Evolutionary conservation across 23 tunicate genomes (phyloP).

Genomic region (Styela plicata): DNA sequence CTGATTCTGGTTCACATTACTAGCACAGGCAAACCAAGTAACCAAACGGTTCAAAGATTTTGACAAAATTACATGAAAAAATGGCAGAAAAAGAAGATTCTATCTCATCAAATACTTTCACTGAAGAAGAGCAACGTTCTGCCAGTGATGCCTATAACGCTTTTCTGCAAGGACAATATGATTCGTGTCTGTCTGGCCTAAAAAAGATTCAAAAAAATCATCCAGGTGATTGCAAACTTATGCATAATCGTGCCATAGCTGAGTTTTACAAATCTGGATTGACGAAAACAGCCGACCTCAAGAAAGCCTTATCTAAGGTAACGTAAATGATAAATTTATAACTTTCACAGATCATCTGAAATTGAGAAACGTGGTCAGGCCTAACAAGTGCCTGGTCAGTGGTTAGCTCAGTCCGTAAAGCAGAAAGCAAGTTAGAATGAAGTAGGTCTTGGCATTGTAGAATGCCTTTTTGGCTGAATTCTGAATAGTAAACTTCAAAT

Average conservation of each 20-base stretch:
- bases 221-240: slow-evolving; percentile 48
- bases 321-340: not conserved
- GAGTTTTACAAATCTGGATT: slow-evolving; percentile 71
- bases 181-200: slow-evolving; percentile 36
- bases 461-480: too few relatives aligned
- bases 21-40: too few relatives aligned
- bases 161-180: slow-evolving; percentile 52
- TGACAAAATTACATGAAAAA: too few relatives aligned
- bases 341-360: too few relatives aligned
- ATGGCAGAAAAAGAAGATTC: slow-evolving; percentile 25
- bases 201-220: slow-evolving; percentile 68
- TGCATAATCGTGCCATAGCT: slow-evolving; percentile 66
- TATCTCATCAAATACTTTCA: slow-evolving; percentile 28
- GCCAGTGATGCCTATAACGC: slow-evolving; percentile 49
- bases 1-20: too few relatives aligned
- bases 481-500: too few relatives aligned
- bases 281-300: slow-evolving; percentile 61
- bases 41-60: too few relatives aligned
- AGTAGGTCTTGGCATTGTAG: too few relatives aligned
- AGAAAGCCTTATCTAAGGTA: slow-evolving; percentile 50
- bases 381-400: too few relatives aligned
- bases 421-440: too few relatives aligned
- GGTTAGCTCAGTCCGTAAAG: too few relatives aligned
- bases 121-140: slow-evolving; percentile 62
- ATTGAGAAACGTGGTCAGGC: too few relatives aligned